A percentile compares a stretch with the other conserved stretches of the same genome.
Conservation (phyloP, 2,113 vertebrate species). For the Scomber scombrus region DNA sequence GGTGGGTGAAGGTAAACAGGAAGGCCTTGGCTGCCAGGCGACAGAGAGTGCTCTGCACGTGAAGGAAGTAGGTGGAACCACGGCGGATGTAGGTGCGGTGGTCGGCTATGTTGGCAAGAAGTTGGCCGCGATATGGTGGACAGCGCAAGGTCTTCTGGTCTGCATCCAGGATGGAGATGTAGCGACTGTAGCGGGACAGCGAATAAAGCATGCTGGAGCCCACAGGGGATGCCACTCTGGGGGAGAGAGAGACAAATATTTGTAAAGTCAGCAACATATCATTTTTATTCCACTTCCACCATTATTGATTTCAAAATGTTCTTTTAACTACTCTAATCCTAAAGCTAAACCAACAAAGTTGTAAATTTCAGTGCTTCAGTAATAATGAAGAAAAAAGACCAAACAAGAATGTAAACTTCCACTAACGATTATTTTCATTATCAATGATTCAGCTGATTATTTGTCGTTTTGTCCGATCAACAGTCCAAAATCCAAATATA, state of each 20-base stretch:
- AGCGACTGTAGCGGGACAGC: slow-evolving; percentile 94
- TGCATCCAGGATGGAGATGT: slow-evolving; percentile 92
- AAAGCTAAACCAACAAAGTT: no score
- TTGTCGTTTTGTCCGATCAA: no score
- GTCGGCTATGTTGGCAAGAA: slow-evolving; percentile 91
- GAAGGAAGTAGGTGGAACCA: slow-evolving; percentile 95
- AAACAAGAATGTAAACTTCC: no score
- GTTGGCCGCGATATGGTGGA: slow-evolving; percentile 88
- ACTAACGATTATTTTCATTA: no score
- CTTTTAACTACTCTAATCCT: no score
- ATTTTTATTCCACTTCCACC: no score
- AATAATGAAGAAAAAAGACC: no score
- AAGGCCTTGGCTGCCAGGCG: slow-evolving; percentile 93
- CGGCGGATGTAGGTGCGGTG: slow-evolving; percentile 95
- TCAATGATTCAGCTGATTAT: no score
- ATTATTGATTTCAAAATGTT: no score
- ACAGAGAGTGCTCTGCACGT: slow-evolving; percentile 90
- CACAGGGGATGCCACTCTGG: slow-evolving; percentile 88
- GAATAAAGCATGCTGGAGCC: slow-evolving; percentile 87
- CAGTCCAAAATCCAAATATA: no score
- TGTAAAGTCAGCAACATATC: neutral
- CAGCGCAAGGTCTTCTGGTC: slow-evolving; percentile 95
- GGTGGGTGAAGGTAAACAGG: slow-evolving; percentile 95
- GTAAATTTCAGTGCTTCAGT: no score
- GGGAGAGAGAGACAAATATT: slow-evolving; percentile 38